Evolutionary conservation across 1,140 invertebrate genomes (phyloP), one percentile per base, ranked within the genome.

Genomic region (Dinoponera quadriceps): DNA sequence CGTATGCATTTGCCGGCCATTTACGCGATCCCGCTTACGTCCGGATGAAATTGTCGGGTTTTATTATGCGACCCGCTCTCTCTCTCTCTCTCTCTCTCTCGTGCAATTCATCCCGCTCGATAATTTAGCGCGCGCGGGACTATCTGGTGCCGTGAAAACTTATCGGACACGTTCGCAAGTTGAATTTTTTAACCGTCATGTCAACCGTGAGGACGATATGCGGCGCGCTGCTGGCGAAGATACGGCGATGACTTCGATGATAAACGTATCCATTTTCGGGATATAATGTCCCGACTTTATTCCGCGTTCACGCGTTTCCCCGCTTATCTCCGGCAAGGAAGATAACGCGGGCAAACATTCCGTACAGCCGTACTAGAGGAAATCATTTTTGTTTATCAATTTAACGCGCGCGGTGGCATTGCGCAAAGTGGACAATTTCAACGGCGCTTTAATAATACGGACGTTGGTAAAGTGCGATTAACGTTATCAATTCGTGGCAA

Each of bases 1-100:
- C 54, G 71, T 74, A 66, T 87, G 69, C 69, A 75, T 88, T 83
- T 65, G 29, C 57, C 49, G 9, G 20, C 27, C 48, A 73, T 83
- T 73, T 54, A 44, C 54, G 65, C 60, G 57, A 73, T 71, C 60
- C 44, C 57, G 59, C 72, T 65, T 78, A 77, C 29, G 62, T 77
- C 77, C 27, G 16, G n/a, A 44, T 65, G 59, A 65, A 82, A 82
- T 82, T 65, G 73, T 82, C 49, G 27, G 59, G 18, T 82, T 75
- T 75, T 75, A 65, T 82, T 82, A 77, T 77, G 73, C 60, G 22
- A 63, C 18, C 29, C 9, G 49, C 20, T n/a, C n/a, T n/a, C n/a
- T n/a, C n/a, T n/a, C n/a, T n/a, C n/a, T n/a, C n/a, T n/a, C n/a
- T n/a, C n/a, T n/a, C n/a, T n/a, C n/a, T n/a, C n/a, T 55, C 38